Evolutionary conservation across 2,888 invertebrate genomes (phyloP).

Genomic region (Antheraea yamamai): DNA sequence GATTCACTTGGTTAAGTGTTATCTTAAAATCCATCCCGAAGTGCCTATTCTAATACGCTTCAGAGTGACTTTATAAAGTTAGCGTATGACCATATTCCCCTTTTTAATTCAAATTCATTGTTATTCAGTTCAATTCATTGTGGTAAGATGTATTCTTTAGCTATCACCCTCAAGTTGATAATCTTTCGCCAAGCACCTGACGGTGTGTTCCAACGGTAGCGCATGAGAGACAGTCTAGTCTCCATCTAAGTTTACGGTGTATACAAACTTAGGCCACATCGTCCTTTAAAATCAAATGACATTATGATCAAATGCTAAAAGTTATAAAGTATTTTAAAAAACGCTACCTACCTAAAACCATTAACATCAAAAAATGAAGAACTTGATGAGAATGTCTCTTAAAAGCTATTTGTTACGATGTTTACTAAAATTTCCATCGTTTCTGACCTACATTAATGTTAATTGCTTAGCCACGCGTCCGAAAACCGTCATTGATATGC

Average conservation of each 20-base stretch:
- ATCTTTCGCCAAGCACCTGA: background rate
- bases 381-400: no score
- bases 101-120: no score
- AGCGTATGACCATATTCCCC: no score
- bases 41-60: no score
- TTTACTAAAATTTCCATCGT: constrained; percentile 26
- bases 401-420: background rate
- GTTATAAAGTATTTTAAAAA: no score
- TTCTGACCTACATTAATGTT: constrained; percentile 71
- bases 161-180: background rate
- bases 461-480: constrained; percentile 54
- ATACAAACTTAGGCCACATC: background rate
- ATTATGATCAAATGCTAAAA: background rate
- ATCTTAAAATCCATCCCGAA: no score
- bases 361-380: background rate
- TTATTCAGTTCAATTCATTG: background rate
- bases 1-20: no score
- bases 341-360: background rate
- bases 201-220: background rate
- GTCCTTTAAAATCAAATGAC: background rate
- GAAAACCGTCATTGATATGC: constrained; percentile 48
- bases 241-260: background rate
- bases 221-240: background rate
- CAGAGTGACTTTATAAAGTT: no score
- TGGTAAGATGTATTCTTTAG: background rate